Evolutionary conservation across 2,113 vertebrate species (phyloP), one percentile per base, ranked within the genome.

Genomic region (Motacilla alba): DNA sequence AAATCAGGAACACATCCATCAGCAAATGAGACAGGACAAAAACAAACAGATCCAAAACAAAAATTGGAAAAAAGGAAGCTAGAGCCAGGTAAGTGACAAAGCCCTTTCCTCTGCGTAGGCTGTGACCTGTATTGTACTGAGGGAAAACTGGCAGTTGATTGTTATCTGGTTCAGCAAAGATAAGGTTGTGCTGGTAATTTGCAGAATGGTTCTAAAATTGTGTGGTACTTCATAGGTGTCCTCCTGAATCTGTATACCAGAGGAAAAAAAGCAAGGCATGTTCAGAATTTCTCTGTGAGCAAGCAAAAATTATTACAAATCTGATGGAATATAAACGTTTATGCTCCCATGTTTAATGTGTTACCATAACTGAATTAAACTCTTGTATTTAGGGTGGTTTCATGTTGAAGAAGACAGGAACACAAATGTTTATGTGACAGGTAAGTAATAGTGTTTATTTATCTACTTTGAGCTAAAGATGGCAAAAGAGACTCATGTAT

Each of bases 381-480:
- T 90, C 50, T 97, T 97, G 6, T 82, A 76, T 97, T 73, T 93
- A 99, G 99, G 99, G 24, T 99, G 99, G 99, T 99, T 99, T 97
- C 98, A 99, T 52, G 98, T 99, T 43, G 99, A 99, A 89, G 98
- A 99, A 31, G 97, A 98, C 86, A 99, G 98, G 98, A 99, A 99
- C 96, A 99, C 99, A 30, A 99, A 99, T 75, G 98, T 99, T 49
- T 99, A 99, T 84, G 99, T 99, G 59, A 99, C 99, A 89, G 99
- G 99, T 99, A 96, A 87, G 98, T 97, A 85, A 41, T 16, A 56
- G 27, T 3, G 10, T 93, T 90, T 91, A 14, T 76, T 88, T 72
- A 41, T 26, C 22, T 63, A 9, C 22, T 72, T 90, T 8, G 53
- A 90, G 22, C n/a, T 87, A 23, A 47, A 73, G 49, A 14, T 76